Evolutionary conservation across 2,888 invertebrate genomes (phyloP).

Genomic region (Belgica antarctica): DNA sequence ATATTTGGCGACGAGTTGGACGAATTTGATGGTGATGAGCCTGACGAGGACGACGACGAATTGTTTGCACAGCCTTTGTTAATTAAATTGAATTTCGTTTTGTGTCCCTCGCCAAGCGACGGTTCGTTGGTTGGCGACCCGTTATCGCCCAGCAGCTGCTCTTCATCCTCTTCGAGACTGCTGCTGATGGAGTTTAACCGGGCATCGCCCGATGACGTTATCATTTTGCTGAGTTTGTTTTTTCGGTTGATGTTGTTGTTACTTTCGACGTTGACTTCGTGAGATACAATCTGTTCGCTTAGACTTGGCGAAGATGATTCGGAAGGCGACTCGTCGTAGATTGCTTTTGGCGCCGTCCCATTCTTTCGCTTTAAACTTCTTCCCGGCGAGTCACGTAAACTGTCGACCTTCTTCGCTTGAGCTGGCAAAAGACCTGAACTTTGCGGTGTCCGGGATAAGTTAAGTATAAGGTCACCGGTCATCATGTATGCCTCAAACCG

Average conservation of each 20-base stretch:
- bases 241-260: slow-evolving; percentile 20
- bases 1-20: slow-evolving; percentile 33
- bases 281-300: slow-evolving; percentile 46
- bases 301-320: slow-evolving; percentile 52
- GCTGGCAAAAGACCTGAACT: slow-evolving; percentile 62
- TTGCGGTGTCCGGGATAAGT: slow-evolving; percentile 80
- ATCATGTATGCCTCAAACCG: slow-evolving; percentile 94
- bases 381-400: slow-evolving; percentile 53
- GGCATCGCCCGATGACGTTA: background rate
- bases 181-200: slow-evolving; percentile 44
- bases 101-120: slow-evolving; percentile 13
- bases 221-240: slow-evolving; percentile 26
- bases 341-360: slow-evolving; percentile 55
- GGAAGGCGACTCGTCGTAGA: slow-evolving; percentile 54
- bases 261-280: slow-evolving; percentile 49
- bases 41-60: slow-evolving; percentile 33
- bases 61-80: slow-evolving; percentile 34
- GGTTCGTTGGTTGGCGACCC: slow-evolving; percentile 17
- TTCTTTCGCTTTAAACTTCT: slow-evolving; percentile 48
- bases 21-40: slow-evolving; percentile 35
- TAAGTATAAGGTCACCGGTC: slow-evolving; percentile 95
- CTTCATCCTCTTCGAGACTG: slow-evolving; percentile 46
- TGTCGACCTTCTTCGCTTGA: slow-evolving; percentile 55
- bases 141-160: slow-evolving; percentile 42
- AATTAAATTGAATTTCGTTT: slow-evolving; percentile 35